Conservation (phyloP, 2,113 vertebrate genomes). For the Paradisaea rubra region DNA sequence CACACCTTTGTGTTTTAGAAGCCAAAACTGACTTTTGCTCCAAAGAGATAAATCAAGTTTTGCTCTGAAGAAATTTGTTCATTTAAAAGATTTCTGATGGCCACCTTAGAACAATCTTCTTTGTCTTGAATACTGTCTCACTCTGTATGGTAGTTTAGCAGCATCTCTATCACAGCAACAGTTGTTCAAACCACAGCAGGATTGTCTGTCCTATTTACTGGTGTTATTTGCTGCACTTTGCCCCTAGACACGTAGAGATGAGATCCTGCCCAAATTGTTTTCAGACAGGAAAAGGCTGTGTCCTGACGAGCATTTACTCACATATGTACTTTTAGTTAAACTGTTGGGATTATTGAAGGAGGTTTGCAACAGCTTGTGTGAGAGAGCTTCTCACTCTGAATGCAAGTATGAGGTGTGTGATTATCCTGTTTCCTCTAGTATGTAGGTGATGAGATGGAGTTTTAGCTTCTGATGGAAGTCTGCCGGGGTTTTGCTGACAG, state of each 20-base stretch:
- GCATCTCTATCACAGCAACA: background rate
- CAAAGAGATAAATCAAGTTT: background rate
- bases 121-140: background rate
- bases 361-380: background rate
- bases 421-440: background rate
- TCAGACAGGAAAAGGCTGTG: background rate
- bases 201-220: background rate
- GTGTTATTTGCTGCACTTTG: background rate
- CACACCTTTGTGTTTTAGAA: background rate
- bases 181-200: background rate
- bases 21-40: background rate
- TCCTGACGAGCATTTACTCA: background rate
- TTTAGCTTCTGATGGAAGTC: background rate
- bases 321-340: background rate
- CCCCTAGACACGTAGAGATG: accelerated
- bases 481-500: background rate
- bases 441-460: background rate
- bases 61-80: background rate
- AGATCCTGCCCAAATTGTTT: background rate
- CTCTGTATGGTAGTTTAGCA: background rate
- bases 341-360: background rate
- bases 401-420: background rate
- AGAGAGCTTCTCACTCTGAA: background rate
- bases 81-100: background rate
- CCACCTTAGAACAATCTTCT: background rate